Evolutionary conservation across 2,888 invertebrate species (phyloP).

Genomic region (Hipparchia sbordonii): DNA sequence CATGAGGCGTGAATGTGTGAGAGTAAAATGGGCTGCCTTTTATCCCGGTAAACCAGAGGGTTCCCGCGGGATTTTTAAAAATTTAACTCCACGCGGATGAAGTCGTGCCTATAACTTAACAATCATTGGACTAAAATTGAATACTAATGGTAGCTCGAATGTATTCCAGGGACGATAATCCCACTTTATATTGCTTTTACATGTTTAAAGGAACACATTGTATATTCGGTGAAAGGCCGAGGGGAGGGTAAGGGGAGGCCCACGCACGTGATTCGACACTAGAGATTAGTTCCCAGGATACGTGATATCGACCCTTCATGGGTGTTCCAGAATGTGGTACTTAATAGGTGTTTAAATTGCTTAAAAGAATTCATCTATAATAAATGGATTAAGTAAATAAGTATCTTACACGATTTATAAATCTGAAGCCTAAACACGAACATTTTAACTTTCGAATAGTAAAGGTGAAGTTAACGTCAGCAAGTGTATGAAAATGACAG

Average conservation of each 20-base stretch:
- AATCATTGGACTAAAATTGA: background rate
- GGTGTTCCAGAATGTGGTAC: slow-evolving; percentile 53
- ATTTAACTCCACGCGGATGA: background rate
- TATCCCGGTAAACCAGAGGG: background rate
- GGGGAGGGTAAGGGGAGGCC: no score
- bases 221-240: slow-evolving; percentile 52
- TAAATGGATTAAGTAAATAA: no score
- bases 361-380: no score
- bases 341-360: background rate
- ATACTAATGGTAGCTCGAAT: background rate
- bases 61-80: background rate
- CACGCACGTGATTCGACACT: slow-evolving; percentile 73
- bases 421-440: background rate
- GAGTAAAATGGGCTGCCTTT: background rate
- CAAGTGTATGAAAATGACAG: no score
- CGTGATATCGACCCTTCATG: slow-evolving; percentile 69
- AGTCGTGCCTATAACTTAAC: background rate
- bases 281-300: slow-evolving; percentile 72
- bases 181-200: slow-evolving; percentile 48
- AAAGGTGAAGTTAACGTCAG: no score
- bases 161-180: slow-evolving; percentile 29
- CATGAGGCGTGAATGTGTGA: no score
- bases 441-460: background rate
- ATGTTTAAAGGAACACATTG: slow-evolving; percentile 62
- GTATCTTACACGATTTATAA: background rate